Evolutionary conservation across 1,140 invertebrate genomes (phyloP).

Genomic region (Drosophila pectinifera): DNA sequence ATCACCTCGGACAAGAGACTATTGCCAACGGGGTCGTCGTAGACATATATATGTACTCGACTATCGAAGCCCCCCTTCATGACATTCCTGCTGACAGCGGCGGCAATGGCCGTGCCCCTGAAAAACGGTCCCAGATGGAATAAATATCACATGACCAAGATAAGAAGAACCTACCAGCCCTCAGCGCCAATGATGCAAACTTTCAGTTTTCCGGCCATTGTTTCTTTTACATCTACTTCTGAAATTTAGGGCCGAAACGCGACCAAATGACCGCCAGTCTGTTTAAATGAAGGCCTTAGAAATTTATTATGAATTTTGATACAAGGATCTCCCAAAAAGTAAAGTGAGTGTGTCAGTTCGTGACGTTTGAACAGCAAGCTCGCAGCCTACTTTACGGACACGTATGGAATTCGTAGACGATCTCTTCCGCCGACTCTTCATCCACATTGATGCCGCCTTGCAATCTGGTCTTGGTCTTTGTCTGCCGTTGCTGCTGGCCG

Average conservation of each 20-base stretch:
- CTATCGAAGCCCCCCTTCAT: slow-evolving; percentile 30
- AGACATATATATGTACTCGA: slow-evolving; percentile 63
- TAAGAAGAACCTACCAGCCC: slow-evolving; percentile 52
- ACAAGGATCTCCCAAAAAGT: background rate
- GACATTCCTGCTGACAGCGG: slow-evolving; percentile 59
- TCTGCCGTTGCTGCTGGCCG: slow-evolving; percentile 24
- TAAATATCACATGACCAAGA: background rate
- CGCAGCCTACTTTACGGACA: slow-evolving; percentile 47
- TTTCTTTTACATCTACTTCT: background rate
- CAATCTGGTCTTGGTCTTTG: background rate
- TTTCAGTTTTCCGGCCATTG: slow-evolving; percentile 50
- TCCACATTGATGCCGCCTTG: slow-evolving; percentile 17
- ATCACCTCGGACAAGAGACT: slow-evolving; percentile 60
- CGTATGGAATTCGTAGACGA: slow-evolving; percentile 59
- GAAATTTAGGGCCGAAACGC: slow-evolving; percentile 42
- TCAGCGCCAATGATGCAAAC: slow-evolving; percentile 73
- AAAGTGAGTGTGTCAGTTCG: background rate
- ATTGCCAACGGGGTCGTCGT: slow-evolving; percentile 51
- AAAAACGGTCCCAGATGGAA: background rate
- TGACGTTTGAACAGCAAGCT: slow-evolving; percentile 21
- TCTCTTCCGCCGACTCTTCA: slow-evolving; percentile 1
- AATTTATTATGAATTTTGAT: slow-evolving; percentile 36
- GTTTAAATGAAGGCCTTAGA: background rate
- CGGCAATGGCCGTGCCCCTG: slow-evolving; percentile 71
- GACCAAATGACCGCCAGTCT: slow-evolving; percentile 28